Evolutionary conservation across 92 coral and sea anemone species (phyloP).

Genomic region (Micromussa lordhowensis): DNA sequence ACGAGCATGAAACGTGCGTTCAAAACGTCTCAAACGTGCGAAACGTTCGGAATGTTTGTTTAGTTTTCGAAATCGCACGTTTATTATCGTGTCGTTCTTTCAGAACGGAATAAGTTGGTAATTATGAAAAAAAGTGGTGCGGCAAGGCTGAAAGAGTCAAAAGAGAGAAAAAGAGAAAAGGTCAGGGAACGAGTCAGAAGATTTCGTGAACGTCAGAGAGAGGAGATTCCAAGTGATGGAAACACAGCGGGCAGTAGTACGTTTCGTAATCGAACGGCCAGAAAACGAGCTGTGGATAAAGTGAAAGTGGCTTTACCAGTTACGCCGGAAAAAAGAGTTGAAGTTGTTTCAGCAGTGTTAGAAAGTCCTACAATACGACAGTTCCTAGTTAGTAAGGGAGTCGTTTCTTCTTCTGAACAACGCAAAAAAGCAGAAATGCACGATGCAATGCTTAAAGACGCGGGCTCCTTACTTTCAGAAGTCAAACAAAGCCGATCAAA

Average conservation of each 20-base stretch:
- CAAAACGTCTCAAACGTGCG: no score
- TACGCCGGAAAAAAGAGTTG: constrained; percentile 13
- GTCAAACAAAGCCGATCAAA: background rate
- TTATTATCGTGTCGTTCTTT: no score
- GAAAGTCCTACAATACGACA: constrained; percentile 33
- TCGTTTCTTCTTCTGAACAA: constrained; percentile 3
- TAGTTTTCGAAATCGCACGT: no score
- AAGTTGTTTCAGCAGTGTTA: constrained; percentile 30
- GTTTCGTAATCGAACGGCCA: constrained; percentile 23
- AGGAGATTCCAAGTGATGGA: background rate
- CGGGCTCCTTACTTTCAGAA: background rate
- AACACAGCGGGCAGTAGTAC: background rate
- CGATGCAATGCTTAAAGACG: constrained; percentile 26
- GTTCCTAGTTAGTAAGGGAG: constrained; percentile 14
- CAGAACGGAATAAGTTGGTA: background rate
- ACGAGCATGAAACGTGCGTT: no score
- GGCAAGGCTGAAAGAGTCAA: background rate
- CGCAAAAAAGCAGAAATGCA: constrained; percentile 1
- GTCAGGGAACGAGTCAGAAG: background rate
- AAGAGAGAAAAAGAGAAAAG: background rate
- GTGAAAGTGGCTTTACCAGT: constrained; percentile 34
- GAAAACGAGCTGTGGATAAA: constrained; percentile 29
- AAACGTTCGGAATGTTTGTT: no score
- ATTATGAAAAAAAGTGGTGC: constrained; percentile 11
- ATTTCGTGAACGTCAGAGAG: background rate